Evolutionary conservation across 2,113 vertebrate species (phyloP).

Genomic region (Gnathonemus longibarbis): DNA sequence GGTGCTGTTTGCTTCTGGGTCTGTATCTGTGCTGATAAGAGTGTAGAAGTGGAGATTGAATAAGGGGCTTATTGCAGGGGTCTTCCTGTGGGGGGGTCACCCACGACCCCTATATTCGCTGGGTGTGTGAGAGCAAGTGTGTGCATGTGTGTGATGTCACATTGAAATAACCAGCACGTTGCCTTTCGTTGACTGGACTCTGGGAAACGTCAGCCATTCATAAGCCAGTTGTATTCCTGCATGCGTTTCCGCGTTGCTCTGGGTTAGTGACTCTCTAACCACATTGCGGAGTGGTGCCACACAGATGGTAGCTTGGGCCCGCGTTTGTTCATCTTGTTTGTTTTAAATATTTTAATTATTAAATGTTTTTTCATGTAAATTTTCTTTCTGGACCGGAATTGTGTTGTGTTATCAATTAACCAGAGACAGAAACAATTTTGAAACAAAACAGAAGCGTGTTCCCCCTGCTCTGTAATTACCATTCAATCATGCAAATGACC

Average conservation of each 20-base stretch:
- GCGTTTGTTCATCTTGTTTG: background rate
- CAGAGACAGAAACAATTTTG: background rate
- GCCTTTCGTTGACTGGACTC: background rate
- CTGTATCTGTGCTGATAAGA: background rate
- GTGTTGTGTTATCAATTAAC: conserved; percentile 1
- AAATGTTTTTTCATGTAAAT: background rate
- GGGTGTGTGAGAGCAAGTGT: background rate
- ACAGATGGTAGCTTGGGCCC: background rate
- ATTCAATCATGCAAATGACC: conserved; percentile 18
- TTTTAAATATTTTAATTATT: background rate
- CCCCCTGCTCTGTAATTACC: conserved; percentile 2
- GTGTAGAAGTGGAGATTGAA: background rate
- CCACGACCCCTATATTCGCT: background rate
- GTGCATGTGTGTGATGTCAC: background rate
- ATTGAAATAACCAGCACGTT: background rate
- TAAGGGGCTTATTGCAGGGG: background rate
- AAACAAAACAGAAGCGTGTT: conserved; percentile 8
- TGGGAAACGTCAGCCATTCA: background rate
- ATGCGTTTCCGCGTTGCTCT: background rate
- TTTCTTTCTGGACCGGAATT: background rate
- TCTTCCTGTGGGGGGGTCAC: background rate
- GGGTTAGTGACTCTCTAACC: background rate
- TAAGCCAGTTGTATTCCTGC: background rate
- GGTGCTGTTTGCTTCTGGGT: background rate
- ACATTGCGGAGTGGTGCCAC: background rate